phyloP scores from a whole-genome alignment of 2,888 invertebrate species.

The Drosophila subquinaria region DNA sequence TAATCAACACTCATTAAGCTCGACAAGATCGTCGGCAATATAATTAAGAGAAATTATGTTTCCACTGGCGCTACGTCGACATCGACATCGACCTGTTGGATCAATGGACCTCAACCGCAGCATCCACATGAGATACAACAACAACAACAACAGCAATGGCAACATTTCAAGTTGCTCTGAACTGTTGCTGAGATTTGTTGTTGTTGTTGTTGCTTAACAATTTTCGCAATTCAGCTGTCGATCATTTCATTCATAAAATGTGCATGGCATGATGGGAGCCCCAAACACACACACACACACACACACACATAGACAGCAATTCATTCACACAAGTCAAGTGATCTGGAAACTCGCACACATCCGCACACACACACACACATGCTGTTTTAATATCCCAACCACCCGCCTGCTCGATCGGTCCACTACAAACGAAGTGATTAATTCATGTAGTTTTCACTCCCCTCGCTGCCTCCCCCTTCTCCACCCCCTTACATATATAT shows the following conservation, averaged over 20 bases:
- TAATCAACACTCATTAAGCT: constrained; percentile 82
- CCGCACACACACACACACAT: constrained; percentile 24
- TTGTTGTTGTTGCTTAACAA: constrained; percentile 44
- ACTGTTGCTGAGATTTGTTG: constrained; percentile 46
- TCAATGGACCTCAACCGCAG: constrained; percentile 59
- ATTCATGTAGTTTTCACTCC: constrained; percentile 71
- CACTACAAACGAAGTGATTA: constrained; percentile 80
- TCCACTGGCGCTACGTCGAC: constrained; percentile 71
- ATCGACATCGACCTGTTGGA: constrained; percentile 74
- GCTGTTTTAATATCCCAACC: constrained; percentile 65
- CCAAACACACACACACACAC: constrained; percentile 21
- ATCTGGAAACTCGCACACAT: constrained; percentile 77
- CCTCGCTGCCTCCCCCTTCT: constrained; percentile 6
- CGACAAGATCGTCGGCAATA: constrained; percentile 75
- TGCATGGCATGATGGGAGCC: constrained; percentile 56
- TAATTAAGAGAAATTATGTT: constrained; percentile 83
- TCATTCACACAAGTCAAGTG: constrained; percentile 68
- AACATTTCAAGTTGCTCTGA: constrained; percentile 7
- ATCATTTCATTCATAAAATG: constrained; percentile 83
- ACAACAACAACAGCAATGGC: constrained; percentile 11
- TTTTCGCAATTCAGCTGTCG: constrained; percentile 84
- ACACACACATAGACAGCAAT: constrained; percentile 36
- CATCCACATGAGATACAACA: constrained; percentile 24
- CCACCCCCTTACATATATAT: background rate
- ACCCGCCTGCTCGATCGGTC: constrained; percentile 72